Percentiles rank a stretch among this genome's conserved stretches.
Conservation (phyloP, 92 coral and sea anemone genomes). For the Micromussa lordhowensis region DNA sequence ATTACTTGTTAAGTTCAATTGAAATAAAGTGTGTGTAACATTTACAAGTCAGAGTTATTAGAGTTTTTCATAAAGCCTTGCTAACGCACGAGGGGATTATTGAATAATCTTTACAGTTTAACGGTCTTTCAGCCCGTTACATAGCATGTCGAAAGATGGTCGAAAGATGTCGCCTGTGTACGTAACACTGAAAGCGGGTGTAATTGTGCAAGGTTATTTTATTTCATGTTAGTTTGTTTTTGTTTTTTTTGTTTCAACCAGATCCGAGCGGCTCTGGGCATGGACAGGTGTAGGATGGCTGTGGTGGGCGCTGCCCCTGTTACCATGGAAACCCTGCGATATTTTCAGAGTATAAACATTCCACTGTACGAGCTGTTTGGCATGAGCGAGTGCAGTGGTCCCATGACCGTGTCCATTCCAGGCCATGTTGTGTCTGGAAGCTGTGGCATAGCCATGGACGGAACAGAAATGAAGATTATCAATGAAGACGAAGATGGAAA, state of each 20-base stretch:
- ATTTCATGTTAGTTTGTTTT: no score
- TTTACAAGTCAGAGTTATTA: no score
- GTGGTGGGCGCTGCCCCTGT: constrained; percentile 96
- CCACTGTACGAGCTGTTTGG: constrained; percentile 94
- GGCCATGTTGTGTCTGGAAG: constrained; percentile 75
- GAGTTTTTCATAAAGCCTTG: no score
- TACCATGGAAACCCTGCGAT: constrained; percentile 91
- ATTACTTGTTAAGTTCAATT: no score
- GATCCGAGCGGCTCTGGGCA: constrained; percentile 86
- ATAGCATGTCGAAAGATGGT: no score
- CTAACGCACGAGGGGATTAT: no score
- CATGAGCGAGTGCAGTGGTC: constrained; percentile 97
- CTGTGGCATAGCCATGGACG: constrained; percentile 85
- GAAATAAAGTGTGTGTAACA: no score
- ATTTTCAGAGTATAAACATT: constrained; percentile 93
- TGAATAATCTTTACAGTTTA: no score
- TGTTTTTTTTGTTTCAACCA: constrained; percentile 11
- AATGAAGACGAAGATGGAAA: constrained; percentile 89
- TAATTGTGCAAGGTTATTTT: no score
- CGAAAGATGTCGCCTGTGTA: no score
- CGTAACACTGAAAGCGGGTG: no score
- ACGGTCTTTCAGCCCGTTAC: no score
- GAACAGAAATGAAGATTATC: constrained; percentile 67
- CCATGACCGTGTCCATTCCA: constrained; percentile 78
- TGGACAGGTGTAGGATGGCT: constrained; percentile 86